These are phyloP conservation scores for Epinephelus moara DNA, from an alignment of 2,113 vertebrate species.

Conservation along the genomic window DNA sequence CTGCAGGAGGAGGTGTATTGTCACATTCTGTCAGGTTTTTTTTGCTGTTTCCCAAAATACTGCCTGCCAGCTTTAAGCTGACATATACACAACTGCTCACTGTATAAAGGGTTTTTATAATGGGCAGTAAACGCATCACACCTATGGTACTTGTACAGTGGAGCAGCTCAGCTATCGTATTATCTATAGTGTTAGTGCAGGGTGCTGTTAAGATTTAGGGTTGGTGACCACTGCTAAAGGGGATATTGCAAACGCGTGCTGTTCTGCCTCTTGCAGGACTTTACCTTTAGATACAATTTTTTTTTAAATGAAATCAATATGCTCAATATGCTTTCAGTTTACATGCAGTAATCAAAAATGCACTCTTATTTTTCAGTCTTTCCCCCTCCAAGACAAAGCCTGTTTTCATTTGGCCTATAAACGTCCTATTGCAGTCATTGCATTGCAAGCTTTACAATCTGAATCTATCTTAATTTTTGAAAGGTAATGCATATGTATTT, in stretches of 20 bases:
- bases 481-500: constrained; percentile 29
- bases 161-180: constrained; percentile 50
- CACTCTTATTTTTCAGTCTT: constrained; percentile 25
- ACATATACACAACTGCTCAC: background rate
- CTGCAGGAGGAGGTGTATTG: too few species aligned
- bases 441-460: constrained; percentile 37
- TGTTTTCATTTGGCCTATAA: constrained; percentile 1
- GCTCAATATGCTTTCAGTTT: constrained; percentile 48
- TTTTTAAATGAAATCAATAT: constrained; percentile 11
- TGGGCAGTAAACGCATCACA: constrained; percentile 6
- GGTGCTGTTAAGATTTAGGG: constrained; percentile 38
- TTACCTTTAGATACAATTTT: constrained; percentile 28
- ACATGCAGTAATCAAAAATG: constrained; percentile 78
- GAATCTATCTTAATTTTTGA: background rate
- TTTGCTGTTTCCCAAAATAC: too few species aligned
- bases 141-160: constrained; percentile 52
- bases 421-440: background rate
- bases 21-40: too few species aligned
- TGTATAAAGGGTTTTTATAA: background rate
- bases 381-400: background rate
- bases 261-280: constrained; percentile 46
- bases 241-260: constrained; percentile 56
- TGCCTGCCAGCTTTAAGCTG: too few species aligned
- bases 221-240: constrained; percentile 53
- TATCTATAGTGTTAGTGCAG: constrained; percentile 51